A percentile compares a stretch with the other conserved stretches of the same genome.
Evolutionary conservation across 2,113 vertebrate species (phyloP).

Genomic region (Onychostruthus taczanowskii): DNA sequence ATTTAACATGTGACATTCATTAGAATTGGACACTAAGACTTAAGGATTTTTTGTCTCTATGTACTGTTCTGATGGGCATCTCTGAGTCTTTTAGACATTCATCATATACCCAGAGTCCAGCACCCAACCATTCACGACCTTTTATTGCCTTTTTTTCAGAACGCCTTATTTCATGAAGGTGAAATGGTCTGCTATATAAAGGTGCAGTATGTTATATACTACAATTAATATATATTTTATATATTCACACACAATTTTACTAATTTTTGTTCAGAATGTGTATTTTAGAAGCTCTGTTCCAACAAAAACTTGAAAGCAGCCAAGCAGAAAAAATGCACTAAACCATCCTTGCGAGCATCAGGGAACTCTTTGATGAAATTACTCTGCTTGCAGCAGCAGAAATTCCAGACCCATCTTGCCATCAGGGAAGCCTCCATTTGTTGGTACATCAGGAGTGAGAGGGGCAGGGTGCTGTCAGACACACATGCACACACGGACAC

Average conservation of each 20-base stretch:
- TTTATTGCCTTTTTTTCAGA: neutral
- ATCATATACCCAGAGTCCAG: neutral
- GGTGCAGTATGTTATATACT: too few relatives aligned
- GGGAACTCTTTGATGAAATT: neutral
- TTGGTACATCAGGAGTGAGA: neutral
- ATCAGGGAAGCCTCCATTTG: neutral
- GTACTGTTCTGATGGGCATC: neutral
- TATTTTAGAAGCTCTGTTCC: neutral
- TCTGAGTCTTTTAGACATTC: neutral
- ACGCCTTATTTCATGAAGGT: neutral
- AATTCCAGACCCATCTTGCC: neutral
- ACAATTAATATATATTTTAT: neutral
- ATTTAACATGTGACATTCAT: neutral
- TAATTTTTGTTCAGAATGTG: neutral
- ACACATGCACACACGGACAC: neutral
- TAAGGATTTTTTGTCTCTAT: neutral
- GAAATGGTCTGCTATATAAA: neutral
- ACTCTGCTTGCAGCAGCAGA: neutral
- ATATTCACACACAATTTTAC: neutral
- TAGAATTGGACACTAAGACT: neutral
- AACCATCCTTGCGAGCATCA: neutral
- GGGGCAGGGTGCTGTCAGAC: neutral
- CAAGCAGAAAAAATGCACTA: neutral
- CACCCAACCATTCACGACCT: neutral
- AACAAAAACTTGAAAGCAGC: neutral